Evolutionary conservation across 2,113 vertebrate species (phyloP), one percentile per base, ranked within the genome.

Genomic region (Hydropotes inermis): DNA sequence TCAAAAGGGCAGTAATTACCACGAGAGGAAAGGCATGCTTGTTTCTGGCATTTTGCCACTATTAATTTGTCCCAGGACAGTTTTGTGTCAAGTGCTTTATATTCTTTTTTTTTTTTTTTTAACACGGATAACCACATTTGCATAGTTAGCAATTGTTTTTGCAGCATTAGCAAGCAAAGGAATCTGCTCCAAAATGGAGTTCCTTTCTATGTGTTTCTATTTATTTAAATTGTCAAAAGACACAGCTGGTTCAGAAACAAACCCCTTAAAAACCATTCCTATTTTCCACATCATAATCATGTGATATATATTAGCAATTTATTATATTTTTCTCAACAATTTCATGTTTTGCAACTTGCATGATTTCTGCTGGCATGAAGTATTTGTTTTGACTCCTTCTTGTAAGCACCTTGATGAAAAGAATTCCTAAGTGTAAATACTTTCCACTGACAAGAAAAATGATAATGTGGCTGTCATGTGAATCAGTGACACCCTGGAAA

Each of bases 11-110:
- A 82, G 52, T 81, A 78, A 97, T 97, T 95, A 97, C 57, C 52
- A 95, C 52, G 78, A 81, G 70, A 93, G 81, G 21, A 94, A 76
- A 84, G 39, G n/a, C 74, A 76, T 45, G 45, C 60, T 92, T 84
- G 83, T 93, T 61, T 58, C 57, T 96, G 95, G 89, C 93, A 96
- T 82, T 94, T 83, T 94, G 70, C 86, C 87, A 90, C 87, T 76
- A 61, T 93, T 95, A 87, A 95, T 96, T 96, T 97, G 91, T 95
- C 96, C 93, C 89, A 87, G 93, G 91, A 95, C 43, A 92, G 54
- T 89, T 92, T 23, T 58, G 60, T 16, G 78, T 91, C 60, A 95
- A 97, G 43, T 89, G 57, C 55, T 95, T 95, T 86, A 13, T 17
- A 67, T 95, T 97, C n/a, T 89, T 82, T 93, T 67, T 95, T 92